These are phyloP conservation scores for Agriopis marginaria DNA, from an alignment of 2,888 invertebrate species.

Conservation along the genomic window DNA sequence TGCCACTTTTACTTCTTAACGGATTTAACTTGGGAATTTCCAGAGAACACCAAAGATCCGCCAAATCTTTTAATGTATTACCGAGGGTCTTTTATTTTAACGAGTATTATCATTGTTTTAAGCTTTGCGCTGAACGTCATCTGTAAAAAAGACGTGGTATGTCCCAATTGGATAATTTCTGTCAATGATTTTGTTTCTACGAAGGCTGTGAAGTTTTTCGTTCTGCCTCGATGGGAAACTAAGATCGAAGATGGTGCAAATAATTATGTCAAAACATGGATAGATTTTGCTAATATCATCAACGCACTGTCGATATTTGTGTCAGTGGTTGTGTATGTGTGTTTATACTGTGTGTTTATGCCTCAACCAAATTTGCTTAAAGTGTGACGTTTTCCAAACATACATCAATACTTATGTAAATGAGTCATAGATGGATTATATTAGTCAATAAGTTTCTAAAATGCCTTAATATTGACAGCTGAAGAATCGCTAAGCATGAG, in stretches of 20 bases:
- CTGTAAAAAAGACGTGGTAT: slow-evolving; percentile 17
- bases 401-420: not conserved
- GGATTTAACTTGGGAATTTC: slow-evolving; percentile 36
- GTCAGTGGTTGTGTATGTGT: slow-evolving; percentile 28
- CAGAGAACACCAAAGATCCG: slow-evolving; percentile 38
- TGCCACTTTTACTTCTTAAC: slow-evolving; percentile 46
- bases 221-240: slow-evolving; percentile 31
- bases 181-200: slow-evolving; percentile 31
- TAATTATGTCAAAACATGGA: slow-evolving; percentile 34
- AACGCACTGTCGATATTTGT: slow-evolving; percentile 33
- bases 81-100: slow-evolving; percentile 44
- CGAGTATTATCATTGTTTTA: slow-evolving; percentile 21
- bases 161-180: slow-evolving; percentile 21
- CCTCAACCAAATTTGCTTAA: slow-evolving; percentile 15
- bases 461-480: too few relatives aligned
- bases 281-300: slow-evolving; percentile 36
- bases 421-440: not conserved
- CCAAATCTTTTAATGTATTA: slow-evolving; percentile 45
- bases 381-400: not conserved
- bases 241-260: slow-evolving; percentile 4
- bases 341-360: slow-evolving; percentile 30
- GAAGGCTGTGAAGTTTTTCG: slow-evolving; percentile 19
- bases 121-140: slow-evolving; percentile 29
- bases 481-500: too few relatives aligned
- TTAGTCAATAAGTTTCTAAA: not conserved